Evolutionary conservation across 2,888 invertebrate species (phyloP).

Genomic region (Sphaerophoria rueppellii): DNA sequence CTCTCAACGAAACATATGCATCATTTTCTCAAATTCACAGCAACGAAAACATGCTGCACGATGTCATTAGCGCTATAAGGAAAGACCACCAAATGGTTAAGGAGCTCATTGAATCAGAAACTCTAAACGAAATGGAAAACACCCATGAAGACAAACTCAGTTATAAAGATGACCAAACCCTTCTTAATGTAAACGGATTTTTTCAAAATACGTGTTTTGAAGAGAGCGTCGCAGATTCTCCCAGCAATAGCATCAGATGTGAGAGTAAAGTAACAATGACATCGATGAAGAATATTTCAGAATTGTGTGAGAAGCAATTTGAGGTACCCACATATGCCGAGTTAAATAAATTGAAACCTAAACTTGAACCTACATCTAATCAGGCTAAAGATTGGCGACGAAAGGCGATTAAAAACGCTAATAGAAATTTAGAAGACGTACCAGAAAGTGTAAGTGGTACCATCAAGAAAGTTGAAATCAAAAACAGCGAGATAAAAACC

Average conservation of each 20-base stretch:
- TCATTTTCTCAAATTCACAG: slow-evolving; percentile 76
- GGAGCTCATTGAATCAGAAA: slow-evolving; percentile 77
- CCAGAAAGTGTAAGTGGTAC: slow-evolving; percentile 64
- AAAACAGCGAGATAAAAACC: slow-evolving; percentile 75
- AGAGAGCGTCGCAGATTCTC: slow-evolving; percentile 73
- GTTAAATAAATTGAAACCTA: slow-evolving; percentile 55
- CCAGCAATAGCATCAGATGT: slow-evolving; percentile 74
- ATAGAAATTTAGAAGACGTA: slow-evolving; percentile 51
- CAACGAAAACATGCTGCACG: slow-evolving; percentile 77
- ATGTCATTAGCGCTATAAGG: slow-evolving; percentile 78
- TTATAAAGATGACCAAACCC: slow-evolving; percentile 68
- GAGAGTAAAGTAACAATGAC: slow-evolving; percentile 71
- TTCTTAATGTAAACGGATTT: slow-evolving; percentile 71
- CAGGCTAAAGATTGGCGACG: slow-evolving; percentile 67
- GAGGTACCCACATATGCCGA: slow-evolving; percentile 67
- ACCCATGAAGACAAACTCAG: slow-evolving; percentile 71
- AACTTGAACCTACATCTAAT: slow-evolving; percentile 23
- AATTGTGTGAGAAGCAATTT: slow-evolving; percentile 74
- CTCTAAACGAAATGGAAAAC: slow-evolving; percentile 76
- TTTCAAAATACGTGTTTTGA: slow-evolving; percentile 75
- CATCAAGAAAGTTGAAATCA: slow-evolving; percentile 75
- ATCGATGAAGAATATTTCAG: slow-evolving; percentile 61
- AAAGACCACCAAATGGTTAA: slow-evolving; percentile 76
- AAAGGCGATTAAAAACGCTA: slow-evolving; percentile 64
- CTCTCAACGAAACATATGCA: slow-evolving; percentile 56